Conservation (phyloP, 2,797 vertebrate species). For the Setipinna tenuifilis region DNA sequence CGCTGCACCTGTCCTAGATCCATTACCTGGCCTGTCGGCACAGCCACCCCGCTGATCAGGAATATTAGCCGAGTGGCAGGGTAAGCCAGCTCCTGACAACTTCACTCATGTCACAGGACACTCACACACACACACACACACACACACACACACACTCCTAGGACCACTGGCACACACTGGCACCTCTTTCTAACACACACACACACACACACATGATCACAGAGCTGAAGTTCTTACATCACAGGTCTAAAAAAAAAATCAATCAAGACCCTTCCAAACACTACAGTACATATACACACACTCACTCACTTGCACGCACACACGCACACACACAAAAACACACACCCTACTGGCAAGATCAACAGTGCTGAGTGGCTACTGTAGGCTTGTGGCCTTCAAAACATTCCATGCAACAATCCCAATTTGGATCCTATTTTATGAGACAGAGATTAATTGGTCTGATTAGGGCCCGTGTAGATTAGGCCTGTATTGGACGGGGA, state of each 20-base stretch:
- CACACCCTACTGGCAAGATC: no score
- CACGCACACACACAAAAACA: neutral
- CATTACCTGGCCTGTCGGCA: conserved; percentile 44
- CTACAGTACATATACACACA: neutral
- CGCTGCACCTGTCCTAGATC: conserved; percentile 50
- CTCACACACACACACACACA: conserved; percentile 31
- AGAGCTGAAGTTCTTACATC: neutral
- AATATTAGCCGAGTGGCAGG: conserved; percentile 33
- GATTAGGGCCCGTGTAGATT: no score
- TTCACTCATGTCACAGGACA: conserved; percentile 55
- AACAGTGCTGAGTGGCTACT: no score
- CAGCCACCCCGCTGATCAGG: conserved; percentile 29
- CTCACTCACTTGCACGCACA: neutral
- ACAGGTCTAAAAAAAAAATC: neutral
- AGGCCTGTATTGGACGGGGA: no score
- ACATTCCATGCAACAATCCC: no score
- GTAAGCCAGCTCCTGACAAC: conserved; percentile 56
- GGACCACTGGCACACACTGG: neutral
- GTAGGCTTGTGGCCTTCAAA: no score
- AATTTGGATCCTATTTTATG: no score
- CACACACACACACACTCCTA: conserved; percentile 40
- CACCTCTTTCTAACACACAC: neutral
- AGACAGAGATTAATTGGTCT: no score
- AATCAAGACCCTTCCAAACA: no score
- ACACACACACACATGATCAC: neutral